phyloP scores from a whole-genome alignment of 2,113 vertebrate species.

The Neotoma lepida region DNA sequence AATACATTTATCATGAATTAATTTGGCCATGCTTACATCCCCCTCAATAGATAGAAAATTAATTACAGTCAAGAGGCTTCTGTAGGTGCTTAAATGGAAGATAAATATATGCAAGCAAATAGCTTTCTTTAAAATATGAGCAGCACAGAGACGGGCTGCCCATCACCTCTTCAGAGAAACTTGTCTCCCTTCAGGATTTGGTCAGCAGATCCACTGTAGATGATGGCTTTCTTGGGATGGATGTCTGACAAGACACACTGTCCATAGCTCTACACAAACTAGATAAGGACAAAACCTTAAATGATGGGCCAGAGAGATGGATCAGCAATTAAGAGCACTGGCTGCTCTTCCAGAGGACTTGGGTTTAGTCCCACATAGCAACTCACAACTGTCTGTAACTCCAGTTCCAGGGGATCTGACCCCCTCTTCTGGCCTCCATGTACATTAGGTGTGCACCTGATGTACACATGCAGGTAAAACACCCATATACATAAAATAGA shows the following conservation, averaged over 20 bases:
- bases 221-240: background rate
- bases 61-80: background rate
- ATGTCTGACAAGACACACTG: background rate
- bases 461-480: background rate
- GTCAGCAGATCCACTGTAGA: background rate
- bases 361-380: background rate
- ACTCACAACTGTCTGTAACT: background rate
- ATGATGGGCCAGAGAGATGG: background rate
- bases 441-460: background rate
- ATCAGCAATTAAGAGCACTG: background rate
- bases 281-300: background rate
- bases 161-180: background rate
- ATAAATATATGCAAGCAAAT: slow-evolving; percentile 8
- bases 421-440: background rate
- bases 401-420: background rate
- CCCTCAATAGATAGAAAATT: slow-evolving; percentile 16
- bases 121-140: background rate
- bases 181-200: background rate
- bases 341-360: background rate
- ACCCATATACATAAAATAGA: background rate
- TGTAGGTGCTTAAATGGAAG: slow-evolving; percentile 33
- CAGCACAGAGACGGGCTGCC: background rate
- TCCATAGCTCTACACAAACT: background rate
- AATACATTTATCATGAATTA: background rate
- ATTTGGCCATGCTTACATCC: background rate